Conservation (phyloP, 2,888 invertebrate species). For the Cepaea hortensis region DNA sequence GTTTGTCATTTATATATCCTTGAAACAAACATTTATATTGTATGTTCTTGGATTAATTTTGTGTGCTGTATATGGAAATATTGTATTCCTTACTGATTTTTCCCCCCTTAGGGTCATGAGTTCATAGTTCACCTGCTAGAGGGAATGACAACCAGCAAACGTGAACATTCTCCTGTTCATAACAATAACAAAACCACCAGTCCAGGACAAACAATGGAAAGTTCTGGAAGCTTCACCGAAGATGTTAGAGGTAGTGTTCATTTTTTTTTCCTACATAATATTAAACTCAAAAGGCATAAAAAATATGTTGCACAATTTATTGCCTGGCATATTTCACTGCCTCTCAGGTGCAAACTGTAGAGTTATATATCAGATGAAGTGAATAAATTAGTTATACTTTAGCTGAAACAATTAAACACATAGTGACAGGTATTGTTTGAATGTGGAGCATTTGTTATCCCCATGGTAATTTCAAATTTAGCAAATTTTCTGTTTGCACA, state of each 20-base stretch:
- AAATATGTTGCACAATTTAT: too few relatives aligned
- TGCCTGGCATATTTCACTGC: too few relatives aligned
- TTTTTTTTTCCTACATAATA: not conserved
- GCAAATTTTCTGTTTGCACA: too few relatives aligned
- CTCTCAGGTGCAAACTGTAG: too few relatives aligned
- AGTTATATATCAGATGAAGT: too few relatives aligned
- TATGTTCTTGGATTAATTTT: too few relatives aligned
- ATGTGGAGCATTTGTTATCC: not conserved
- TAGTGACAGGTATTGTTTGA: not conserved
- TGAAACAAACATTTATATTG: too few relatives aligned
- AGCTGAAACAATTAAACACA: not conserved
- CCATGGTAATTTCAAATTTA: too few relatives aligned
- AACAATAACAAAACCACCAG: conserved; percentile 27
- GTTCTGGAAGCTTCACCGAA: conserved; percentile 50
- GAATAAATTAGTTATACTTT: too few relatives aligned
- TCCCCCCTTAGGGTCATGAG: conserved; percentile 57
- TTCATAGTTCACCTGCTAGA: conserved; percentile 58
- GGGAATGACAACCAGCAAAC: conserved; percentile 17
- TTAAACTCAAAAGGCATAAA: not conserved
- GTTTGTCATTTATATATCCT: too few relatives aligned
- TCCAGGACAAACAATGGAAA: conserved; percentile 37
- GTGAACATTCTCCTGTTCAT: conserved; percentile 22
- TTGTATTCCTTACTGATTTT: not conserved
- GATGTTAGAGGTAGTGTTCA: conserved; percentile 43
- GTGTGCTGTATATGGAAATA: not conserved